Evolutionary conservation across 2,888 invertebrate genomes (phyloP), one percentile per base, ranked within the genome.

Genomic region (Hirtodrosophila alboralis): DNA sequence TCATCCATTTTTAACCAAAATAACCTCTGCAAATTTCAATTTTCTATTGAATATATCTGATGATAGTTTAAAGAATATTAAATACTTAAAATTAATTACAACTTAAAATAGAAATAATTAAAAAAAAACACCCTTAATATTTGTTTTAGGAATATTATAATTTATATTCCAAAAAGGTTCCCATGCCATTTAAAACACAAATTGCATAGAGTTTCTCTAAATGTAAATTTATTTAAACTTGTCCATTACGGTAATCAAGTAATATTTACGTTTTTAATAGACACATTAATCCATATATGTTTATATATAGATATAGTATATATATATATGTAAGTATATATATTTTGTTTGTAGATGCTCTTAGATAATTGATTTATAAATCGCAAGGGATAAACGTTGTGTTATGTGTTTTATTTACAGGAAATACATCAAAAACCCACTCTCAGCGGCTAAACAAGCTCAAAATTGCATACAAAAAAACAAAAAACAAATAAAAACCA

Each of bases 191-290:
- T 3, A 38, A 53, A 51, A 48, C 8, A 33, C 37, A n/a, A 3
- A 0, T 12, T 10, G 0, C 4, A 13, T 62, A 66, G 71, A 74
- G 72, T 76, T 84, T 81, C 67, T 75, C 84, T 77, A 84, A 80
- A 67, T 73, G 81, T 80, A 84, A 77, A 70, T 84, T 79, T 79
- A 75, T 83, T 79, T 60, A 73, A 67, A 75, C 58, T 58, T 75
- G 72, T 75, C 62, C 67, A 64, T 57, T 84, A 71, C 57, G 67
- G 49, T 71, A 74, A 74, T 65, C 36, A 60, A 76, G 64, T 66
- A n/a, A n/a, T n/a, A 60, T 70, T 58, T 66, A 64, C 52, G 48
- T 62, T 59, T 72, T 54, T 58, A 58, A 75, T 76, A 77, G 72
- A 77, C 72, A 80, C 77, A 78, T 61, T 72, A 63, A 52, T 77